These are phyloP conservation scores for Kryphioiulus occultus DNA, from an alignment of 2,888 invertebrate species.

Conservation along the genomic window DNA sequence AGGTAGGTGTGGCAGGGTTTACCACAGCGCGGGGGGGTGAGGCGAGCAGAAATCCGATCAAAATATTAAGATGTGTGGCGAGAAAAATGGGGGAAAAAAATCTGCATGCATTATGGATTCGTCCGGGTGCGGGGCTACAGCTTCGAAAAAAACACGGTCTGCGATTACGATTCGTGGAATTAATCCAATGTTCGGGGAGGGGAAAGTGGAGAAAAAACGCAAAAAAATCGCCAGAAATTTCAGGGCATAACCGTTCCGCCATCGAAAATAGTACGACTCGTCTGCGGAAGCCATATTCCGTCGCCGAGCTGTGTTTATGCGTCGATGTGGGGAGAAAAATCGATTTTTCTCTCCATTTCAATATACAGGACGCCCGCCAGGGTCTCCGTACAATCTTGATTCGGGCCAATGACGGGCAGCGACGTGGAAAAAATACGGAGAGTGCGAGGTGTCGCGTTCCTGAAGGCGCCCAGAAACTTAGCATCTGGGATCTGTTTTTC, in stretches of 20 bases:
- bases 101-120: slow-evolving; percentile 26
- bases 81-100: background rate
- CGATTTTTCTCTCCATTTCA: background rate
- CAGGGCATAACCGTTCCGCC: background rate
- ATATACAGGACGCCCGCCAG: background rate
- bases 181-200: background rate
- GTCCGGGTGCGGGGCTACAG: background rate
- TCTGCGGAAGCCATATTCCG: background rate
- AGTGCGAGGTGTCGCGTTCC: background rate
- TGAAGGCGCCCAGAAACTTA: background rate
- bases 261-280: background rate
- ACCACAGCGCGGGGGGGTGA: background rate
- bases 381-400: background rate
- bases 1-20: slow-evolving; percentile 35
- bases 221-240: background rate
- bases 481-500: no score
- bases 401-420: background rate
- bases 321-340: background rate
- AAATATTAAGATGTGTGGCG: background rate
- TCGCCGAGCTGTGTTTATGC: background rate
- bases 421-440: background rate
- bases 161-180: background rate
- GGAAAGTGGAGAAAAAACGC: background rate
- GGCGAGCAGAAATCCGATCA: background rate
- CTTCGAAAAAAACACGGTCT: background rate